Evolutionary conservation across 2,888 invertebrate genomes (phyloP), one percentile per base, ranked within the genome.

Genomic region (Drosophila algonquin): DNA sequence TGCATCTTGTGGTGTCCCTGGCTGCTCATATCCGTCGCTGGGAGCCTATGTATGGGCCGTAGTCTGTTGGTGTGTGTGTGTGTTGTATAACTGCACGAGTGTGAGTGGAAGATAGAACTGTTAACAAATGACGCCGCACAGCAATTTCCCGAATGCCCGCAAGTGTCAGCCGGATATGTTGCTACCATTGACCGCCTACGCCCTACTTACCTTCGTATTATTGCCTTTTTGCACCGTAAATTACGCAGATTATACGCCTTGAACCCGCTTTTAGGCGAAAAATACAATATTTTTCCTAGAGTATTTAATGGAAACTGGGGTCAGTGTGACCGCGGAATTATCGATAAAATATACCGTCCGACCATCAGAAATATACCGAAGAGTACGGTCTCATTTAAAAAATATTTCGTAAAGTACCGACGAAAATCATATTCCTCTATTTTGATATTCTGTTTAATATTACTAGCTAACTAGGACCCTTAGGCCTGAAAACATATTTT

Each of bases 1-100:
- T 77, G 92, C 93, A 94, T 93, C 77, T 91, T 92, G 79, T 91
- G 92, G 76, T 91, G 91, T 76, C 92, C 90, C 80, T 92, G 91
- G 63, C 92, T 92, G 82, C 92, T 92, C 92, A 92, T 92, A 57
- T 40, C 46, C 54, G 16, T 32, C 32, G 30, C 32, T 47, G 30
- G 40, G 40, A 6, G 40, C 55, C 24, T 32, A 18, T 18, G 14
- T 18, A 12, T 24, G 21, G 50, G 27, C 7, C n/a, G 8, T 2
- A 24, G 50, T 24, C 27, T 18, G 4, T 18, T 18, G 14, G 16
- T 53, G 35, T 8, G 53, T 35, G 35, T 18, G 30, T 32, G 40
- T 40, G n/a, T n/a, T 40, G 40, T 40, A 40, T 40, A 40, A 40
- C 40, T 40, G 40, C 40, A 2, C 40, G 40, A 40, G 40, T 40